These are phyloP conservation scores for Pteronotus mesoamericanus DNA, from an alignment of 2,797 vertebrate species.

Conservation along the genomic window DNA sequence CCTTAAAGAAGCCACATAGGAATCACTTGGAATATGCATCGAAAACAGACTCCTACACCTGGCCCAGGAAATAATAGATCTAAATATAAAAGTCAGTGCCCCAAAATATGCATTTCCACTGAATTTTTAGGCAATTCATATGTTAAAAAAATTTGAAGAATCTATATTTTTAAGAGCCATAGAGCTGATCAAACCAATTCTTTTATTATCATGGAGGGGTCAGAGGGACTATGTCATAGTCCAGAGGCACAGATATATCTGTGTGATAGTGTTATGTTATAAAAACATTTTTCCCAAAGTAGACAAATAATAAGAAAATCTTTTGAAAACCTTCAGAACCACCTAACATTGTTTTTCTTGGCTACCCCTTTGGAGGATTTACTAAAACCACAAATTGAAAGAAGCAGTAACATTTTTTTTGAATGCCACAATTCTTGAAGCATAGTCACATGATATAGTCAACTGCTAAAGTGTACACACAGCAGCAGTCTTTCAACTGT, in stretches of 20 bases:
- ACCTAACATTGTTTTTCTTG: neutral
- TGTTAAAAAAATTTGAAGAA: neutral
- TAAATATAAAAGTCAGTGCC: neutral
- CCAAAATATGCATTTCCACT: neutral
- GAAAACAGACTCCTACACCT: neutral
- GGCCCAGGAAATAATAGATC: neutral
- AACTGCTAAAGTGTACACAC: neutral
- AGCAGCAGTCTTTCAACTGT: neutral
- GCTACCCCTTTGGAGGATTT: neutral
- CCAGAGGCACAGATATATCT: neutral
- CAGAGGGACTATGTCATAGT: neutral
- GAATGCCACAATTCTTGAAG: neutral
- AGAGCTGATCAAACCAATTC: neutral
- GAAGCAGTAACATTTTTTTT: neutral
- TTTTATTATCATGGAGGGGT: neutral
- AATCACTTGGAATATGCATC: neutral
- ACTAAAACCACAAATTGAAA: neutral
- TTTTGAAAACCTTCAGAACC: neutral
- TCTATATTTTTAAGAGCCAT: neutral
- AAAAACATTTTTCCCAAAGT: neutral
- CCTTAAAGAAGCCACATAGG: neutral
- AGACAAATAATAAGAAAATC: neutral
- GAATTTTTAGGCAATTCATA: neutral
- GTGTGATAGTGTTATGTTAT: neutral
- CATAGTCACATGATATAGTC: neutral